phyloP scores from a whole-genome alignment of 1,140 invertebrate genomes.

The Leptonema lineaticorne region DNA sequence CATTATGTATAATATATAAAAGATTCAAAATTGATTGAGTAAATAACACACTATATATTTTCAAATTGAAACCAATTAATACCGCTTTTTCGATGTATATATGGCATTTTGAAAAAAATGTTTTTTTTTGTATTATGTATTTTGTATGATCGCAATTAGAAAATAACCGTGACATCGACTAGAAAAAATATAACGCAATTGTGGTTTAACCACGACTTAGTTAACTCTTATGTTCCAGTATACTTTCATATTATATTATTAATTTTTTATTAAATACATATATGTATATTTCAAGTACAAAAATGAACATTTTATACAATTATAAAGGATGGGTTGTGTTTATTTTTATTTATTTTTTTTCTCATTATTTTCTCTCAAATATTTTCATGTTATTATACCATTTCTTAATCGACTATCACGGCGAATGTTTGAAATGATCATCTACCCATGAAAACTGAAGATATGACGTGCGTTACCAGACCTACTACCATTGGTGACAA shows the following conservation, averaged over 20 bases:
- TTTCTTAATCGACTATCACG: not conserved
- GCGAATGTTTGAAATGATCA: constrained; percentile 51
- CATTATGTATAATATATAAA: not conserved
- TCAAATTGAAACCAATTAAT: constrained; percentile 1
- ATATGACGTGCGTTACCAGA: constrained; percentile 51
- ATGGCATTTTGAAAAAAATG: no score
- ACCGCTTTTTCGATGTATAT: no score
- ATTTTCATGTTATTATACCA: not conserved
- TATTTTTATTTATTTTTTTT: constrained; percentile 8
- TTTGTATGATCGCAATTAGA: not conserved
- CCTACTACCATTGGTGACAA: constrained; percentile 51
- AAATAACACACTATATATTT: constrained; percentile 2
- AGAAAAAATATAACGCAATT: not conserved
- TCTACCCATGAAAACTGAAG: constrained; percentile 49
- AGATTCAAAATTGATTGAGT: constrained; percentile 8
- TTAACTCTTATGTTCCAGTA: not conserved
- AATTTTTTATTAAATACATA: constrained; percentile 20
- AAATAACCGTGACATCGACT: not conserved
- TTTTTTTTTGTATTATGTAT: no score
- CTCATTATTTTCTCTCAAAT: constrained; percentile 11
- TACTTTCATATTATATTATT: not conserved
- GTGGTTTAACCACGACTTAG: not conserved
- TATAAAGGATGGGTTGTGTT: constrained; percentile 1
- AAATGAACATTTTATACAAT: constrained; percentile 28
- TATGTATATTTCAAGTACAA: constrained; percentile 42